Evolutionary conservation across 2,113 vertebrate species (phyloP).

Genomic region (Nansenia antarctica): DNA sequence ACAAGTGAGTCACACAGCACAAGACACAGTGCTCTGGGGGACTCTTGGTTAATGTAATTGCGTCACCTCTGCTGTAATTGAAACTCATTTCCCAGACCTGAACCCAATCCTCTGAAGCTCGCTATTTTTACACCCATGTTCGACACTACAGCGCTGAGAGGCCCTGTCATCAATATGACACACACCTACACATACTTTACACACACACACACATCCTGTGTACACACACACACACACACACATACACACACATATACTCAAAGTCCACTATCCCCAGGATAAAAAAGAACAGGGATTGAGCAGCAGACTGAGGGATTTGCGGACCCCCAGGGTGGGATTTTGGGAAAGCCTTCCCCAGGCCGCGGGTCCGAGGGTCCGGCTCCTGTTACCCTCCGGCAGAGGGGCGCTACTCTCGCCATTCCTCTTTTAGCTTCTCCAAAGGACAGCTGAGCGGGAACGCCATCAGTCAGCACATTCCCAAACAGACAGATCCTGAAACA

Average conservation of each 20-base stretch:
- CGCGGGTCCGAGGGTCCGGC: slow-evolving; percentile 26
- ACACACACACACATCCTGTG: background rate
- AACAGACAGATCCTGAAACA: slow-evolving; percentile 29
- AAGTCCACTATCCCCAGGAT: background rate
- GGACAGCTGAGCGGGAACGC: slow-evolving; percentile 65
- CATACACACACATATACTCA: background rate
- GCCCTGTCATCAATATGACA: slow-evolving; percentile 23
- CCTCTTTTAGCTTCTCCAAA: slow-evolving; percentile 66
- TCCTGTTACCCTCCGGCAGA: slow-evolving; percentile 60
- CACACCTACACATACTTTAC: slow-evolving; percentile 10
- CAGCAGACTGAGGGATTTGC: background rate
- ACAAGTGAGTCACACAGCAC: too few relatives aligned
- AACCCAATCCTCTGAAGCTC: slow-evolving; percentile 50
- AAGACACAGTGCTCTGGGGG: slow-evolving; percentile 42
- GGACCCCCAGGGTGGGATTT: too few relatives aligned
- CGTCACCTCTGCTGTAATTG: slow-evolving; percentile 69
- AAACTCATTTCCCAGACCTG: slow-evolving; percentile 59
- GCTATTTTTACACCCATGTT: slow-evolving; percentile 63
- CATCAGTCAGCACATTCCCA: slow-evolving; percentile 70
- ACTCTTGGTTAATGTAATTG: slow-evolving; percentile 67
- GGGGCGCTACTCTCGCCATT: slow-evolving; percentile 43
- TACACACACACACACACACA: background rate
- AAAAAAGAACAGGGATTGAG: background rate
- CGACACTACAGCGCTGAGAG: slow-evolving; percentile 30
- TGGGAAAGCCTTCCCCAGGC: background rate